Percentiles rank a stretch among this genome's conserved stretches.
Evolutionary conservation across 2,113 vertebrate genomes (phyloP).

Genomic region (Paedocypris sp.): DNA sequence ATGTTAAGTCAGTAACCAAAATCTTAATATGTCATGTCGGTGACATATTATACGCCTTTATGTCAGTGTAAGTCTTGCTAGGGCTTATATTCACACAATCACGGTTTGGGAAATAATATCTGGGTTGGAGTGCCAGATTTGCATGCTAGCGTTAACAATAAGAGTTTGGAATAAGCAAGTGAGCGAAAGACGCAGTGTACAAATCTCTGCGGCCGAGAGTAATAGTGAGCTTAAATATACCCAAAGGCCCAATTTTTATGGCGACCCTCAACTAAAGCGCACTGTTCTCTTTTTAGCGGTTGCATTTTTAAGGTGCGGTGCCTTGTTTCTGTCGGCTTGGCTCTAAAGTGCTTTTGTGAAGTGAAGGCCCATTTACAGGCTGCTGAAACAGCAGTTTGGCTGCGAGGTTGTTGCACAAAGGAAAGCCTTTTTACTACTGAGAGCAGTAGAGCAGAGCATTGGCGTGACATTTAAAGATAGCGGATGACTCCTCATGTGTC

Average conservation of each 20-base stretch:
- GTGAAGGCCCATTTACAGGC: slow-evolving; percentile 51
- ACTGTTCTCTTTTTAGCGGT: slow-evolving; percentile 23
- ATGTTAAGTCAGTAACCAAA: too few species aligned
- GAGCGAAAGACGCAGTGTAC: too few species aligned
- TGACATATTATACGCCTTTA: too few species aligned
- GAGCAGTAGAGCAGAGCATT: slow-evolving; percentile 32
- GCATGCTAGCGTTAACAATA: background rate
- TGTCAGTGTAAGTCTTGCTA: too few species aligned
- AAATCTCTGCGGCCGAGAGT: background rate
- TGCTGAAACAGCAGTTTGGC: slow-evolving; percentile 59
- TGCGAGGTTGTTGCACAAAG: slow-evolving; percentile 28
- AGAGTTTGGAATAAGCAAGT: background rate
- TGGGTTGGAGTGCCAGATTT: background rate
- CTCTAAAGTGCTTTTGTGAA: slow-evolving; percentile 60
- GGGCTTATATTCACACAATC: too few species aligned
- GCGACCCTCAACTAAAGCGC: slow-evolving; percentile 12
- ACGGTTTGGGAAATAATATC: too few species aligned
- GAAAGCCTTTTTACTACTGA: slow-evolving; percentile 54
- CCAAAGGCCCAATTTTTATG: slow-evolving; percentile 22
- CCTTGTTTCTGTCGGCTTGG: slow-evolving; percentile 22
- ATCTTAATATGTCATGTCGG: too few species aligned
- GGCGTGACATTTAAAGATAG: slow-evolving; percentile 47
- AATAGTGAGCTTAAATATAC: slow-evolving; percentile 16
- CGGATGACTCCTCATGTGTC: slow-evolving; percentile 39
- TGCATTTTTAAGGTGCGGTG: slow-evolving; percentile 9